Conservation (phyloP, 2,113 vertebrate genomes). For the Galemys pyrenaicus region DNA sequence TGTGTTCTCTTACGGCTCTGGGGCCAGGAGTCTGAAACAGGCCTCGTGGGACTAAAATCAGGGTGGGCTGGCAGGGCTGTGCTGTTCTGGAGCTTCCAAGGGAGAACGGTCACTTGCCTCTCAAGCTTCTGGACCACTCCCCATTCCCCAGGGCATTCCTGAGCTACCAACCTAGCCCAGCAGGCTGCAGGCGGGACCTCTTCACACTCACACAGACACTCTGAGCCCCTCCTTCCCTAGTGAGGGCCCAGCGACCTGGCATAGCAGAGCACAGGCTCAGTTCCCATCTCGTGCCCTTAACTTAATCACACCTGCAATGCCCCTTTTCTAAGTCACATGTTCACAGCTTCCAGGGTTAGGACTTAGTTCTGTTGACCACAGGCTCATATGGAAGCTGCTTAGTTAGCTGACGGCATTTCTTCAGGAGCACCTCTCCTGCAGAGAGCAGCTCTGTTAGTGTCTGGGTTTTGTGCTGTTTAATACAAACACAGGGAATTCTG, state of each 20-base stretch:
- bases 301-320: background rate
- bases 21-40: background rate
- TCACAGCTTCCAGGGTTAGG: background rate
- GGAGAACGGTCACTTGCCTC: background rate
- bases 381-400: background rate
- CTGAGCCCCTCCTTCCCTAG: background rate
- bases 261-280: no score
- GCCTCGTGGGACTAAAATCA: background rate
- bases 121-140: background rate
- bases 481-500: background rate
- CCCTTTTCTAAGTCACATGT: background rate
- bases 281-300: background rate
- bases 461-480: background rate
- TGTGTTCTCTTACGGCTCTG: no score
- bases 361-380: background rate
- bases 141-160: background rate
- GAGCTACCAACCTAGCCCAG: background rate
- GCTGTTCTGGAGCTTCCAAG: background rate
- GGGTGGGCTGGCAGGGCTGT: no score
- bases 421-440: background rate
- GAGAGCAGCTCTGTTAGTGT: background rate
- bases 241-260: no score
- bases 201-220: background rate
- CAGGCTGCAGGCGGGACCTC: accelerated
- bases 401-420: background rate